These are phyloP conservation scores for Cavia porcellus DNA, from an alignment of 2,113 vertebrate species.

Conservation along the genomic window DNA sequence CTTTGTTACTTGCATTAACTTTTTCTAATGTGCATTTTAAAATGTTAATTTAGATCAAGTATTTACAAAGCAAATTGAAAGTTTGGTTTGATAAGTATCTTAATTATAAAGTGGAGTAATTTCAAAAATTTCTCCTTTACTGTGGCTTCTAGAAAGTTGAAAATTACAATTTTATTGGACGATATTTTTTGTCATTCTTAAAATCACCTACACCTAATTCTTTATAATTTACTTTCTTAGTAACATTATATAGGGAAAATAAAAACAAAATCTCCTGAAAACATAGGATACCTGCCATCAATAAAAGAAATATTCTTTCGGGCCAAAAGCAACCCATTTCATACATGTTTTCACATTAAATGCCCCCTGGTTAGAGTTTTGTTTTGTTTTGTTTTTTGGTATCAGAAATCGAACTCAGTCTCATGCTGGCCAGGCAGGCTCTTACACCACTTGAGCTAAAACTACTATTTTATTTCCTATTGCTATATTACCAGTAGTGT, in stretches of 20 bases:
- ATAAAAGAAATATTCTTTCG: background rate
- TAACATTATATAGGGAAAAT: background rate
- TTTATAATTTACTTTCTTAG: slow-evolving; percentile 19
- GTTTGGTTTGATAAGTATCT: background rate
- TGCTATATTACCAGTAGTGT: background rate
- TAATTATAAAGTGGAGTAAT: background rate
- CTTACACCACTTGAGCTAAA: too few species aligned
- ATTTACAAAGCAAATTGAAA: background rate
- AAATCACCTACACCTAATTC: background rate
- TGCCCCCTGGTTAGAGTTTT: background rate
- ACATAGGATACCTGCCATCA: background rate
- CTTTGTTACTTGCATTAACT: background rate
- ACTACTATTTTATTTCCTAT: background rate
- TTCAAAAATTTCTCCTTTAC: background rate
- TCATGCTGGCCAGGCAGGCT: too few species aligned
- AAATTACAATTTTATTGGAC: background rate
- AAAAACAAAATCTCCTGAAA: background rate
- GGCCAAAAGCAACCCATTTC: background rate
- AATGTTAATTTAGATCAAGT: background rate
- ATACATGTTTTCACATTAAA: background rate
- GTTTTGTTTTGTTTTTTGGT: too few species aligned
- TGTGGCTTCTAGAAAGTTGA: background rate
- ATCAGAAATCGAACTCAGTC: too few species aligned
- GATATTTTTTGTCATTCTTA: background rate
- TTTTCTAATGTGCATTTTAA: background rate